These are phyloP conservation scores for Parus major DNA, from an alignment of 2,113 vertebrate species.

Conservation along the genomic window DNA sequence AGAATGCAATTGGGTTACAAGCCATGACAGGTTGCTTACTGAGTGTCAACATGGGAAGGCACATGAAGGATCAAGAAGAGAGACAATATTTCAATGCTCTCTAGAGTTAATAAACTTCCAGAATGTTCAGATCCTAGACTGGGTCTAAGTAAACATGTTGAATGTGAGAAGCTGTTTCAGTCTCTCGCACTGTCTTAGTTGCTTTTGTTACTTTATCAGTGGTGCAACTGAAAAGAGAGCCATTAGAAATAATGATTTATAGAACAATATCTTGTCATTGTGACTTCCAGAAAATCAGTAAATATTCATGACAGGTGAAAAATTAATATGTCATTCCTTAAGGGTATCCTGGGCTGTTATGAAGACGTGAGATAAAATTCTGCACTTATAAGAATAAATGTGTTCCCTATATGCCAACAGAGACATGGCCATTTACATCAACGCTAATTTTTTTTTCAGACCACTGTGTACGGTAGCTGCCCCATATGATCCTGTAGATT, in stretches of 20 bases:
- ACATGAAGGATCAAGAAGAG: neutral
- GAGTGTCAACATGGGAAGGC: neutral
- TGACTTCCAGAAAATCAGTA: constrained; percentile 1
- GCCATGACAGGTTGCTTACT: neutral
- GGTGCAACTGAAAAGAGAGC: neutral
- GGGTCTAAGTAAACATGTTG: neutral
- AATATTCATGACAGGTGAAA: constrained; percentile 32
- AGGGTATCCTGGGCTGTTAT: neutral
- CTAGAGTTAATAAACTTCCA: neutral
- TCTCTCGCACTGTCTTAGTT: neutral
- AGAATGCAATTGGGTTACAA: neutral
- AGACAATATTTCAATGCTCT: neutral
- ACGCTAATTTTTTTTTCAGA: neutral
- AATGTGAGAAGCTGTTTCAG: neutral
- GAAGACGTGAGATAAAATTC: neutral
- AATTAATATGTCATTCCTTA: constrained; percentile 42
- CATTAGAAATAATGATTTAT: constrained; percentile 18
- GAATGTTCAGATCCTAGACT: neutral
- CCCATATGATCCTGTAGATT: constrained; percentile 15
- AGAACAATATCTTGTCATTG: neutral
- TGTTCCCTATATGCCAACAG: neutral
- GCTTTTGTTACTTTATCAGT: neutral
- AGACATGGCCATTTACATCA: neutral
- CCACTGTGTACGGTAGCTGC: neutral
- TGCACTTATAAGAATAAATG: constrained; percentile 1